phyloP scores from a whole-genome alignment of 2,113 vertebrate genomes.

The Gorsachius goisagi region DNA sequence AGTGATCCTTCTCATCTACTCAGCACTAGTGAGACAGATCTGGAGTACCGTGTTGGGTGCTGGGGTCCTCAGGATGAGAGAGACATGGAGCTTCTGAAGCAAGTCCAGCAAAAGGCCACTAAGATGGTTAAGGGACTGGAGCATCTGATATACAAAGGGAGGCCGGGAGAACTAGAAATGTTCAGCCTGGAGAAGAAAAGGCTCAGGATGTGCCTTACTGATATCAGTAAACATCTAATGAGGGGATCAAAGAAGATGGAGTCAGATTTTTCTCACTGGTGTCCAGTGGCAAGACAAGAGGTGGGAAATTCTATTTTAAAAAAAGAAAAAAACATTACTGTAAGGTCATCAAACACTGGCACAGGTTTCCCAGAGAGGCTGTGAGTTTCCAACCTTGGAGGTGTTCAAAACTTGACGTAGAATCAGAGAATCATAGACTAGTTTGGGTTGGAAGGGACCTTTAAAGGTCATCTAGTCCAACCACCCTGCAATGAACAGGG shows the following conservation, averaged over 20 bases:
- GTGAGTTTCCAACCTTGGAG: neutral
- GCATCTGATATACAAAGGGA: neutral
- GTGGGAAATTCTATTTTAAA: neutral
- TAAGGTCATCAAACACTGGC: neutral
- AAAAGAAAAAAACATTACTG: neutral
- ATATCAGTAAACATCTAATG: neutral
- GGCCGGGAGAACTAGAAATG: neutral
- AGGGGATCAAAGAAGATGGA: neutral
- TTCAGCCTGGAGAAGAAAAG: neutral
- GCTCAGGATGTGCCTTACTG: neutral
- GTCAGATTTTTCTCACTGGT: neutral
- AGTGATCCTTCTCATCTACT: neutral
- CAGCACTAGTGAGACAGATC: neutral
- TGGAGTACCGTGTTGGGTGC: neutral
- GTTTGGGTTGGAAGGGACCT: neutral
- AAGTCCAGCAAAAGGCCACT: neutral
- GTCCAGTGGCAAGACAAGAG: neutral
- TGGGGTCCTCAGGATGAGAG: neutral
- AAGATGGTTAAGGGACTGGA: neutral
- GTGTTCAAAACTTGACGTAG: neutral
- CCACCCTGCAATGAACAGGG: accelerated
- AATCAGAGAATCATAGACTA: neutral
- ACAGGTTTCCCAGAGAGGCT: neutral
- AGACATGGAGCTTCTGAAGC: neutral
- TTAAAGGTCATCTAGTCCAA: neutral